Evolutionary conservation across 1,140 invertebrate genomes (phyloP).

Genomic region (Drosophila pseudoananassae): DNA sequence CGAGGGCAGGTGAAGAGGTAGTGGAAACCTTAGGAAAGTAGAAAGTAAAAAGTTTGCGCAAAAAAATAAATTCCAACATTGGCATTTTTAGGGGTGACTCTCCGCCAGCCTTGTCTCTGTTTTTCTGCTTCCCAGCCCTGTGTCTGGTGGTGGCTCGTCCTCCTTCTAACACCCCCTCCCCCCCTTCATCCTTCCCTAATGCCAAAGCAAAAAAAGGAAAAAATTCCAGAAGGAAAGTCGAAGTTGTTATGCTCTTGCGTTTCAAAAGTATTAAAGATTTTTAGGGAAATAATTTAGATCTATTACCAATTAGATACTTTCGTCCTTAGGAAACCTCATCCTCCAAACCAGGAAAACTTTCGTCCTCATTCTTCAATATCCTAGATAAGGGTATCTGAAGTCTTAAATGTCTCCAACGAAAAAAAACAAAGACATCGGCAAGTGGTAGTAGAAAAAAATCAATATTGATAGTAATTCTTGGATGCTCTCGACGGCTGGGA

Average conservation of each 20-base stretch:
- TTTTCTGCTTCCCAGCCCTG: slow-evolving; percentile 12
- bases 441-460: slow-evolving; percentile 58
- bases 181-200: slow-evolving; percentile 20
- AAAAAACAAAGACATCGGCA: slow-evolving; percentile 53
- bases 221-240: slow-evolving; percentile 5
- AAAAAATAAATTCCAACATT: slow-evolving; percentile 79
- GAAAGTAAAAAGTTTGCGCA: slow-evolving; percentile 64
- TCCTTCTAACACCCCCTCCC: slow-evolving; percentile 12
- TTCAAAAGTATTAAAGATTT: background rate
- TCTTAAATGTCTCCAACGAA: slow-evolving; percentile 50
- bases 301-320: no score
- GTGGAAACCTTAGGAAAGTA: slow-evolving; percentile 74
- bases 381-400: background rate
- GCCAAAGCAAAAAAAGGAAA: slow-evolving; percentile 40
- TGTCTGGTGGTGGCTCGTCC: slow-evolving; percentile 49
- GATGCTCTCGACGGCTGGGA: slow-evolving; percentile 24
- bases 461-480: slow-evolving; percentile 66
- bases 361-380: background rate
- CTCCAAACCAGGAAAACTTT: no score
- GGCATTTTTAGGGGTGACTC: slow-evolving; percentile 55
- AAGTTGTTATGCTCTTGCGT: slow-evolving; percentile 1
- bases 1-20: slow-evolving; percentile 30
- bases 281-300: no score
- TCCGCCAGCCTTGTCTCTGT: background rate
- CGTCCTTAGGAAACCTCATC: background rate